phyloP scores from a whole-genome alignment of 2,888 invertebrate genomes.

The Drosophila flavopinicola region DNA sequence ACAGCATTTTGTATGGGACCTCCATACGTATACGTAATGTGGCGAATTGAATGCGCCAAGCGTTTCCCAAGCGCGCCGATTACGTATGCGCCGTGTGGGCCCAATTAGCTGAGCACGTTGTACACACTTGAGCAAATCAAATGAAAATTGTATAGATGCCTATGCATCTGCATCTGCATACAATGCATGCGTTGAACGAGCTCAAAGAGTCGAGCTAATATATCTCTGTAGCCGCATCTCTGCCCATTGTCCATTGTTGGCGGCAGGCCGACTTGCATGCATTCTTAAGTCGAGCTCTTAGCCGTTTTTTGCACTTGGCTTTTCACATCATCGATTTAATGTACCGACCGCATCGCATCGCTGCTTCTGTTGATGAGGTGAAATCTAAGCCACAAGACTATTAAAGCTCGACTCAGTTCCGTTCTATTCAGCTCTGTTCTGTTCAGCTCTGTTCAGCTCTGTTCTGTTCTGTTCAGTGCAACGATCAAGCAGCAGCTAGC shows the following conservation, averaged over 20 bases:
- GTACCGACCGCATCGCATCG: constrained; percentile 73
- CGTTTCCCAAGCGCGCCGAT: constrained; percentile 73
- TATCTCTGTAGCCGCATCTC: constrained; percentile 37
- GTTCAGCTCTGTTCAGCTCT: neutral
- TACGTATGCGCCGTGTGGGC: constrained; percentile 76
- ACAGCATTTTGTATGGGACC: constrained; percentile 7
- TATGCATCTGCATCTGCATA: constrained; percentile 21
- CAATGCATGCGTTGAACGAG: constrained; percentile 20
- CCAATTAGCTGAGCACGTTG: constrained; percentile 60
- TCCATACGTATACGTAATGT: constrained; percentile 64
- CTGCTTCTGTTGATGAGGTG: constrained; percentile 83
- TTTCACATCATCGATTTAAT: constrained; percentile 80
- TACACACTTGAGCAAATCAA: constrained; percentile 13
- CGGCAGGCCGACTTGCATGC: constrained; percentile 27
- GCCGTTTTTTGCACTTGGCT: constrained; percentile 39
- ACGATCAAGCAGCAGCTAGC: constrained; percentile 31
- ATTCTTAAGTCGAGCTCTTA: constrained; percentile 44
- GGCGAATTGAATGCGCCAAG: constrained; percentile 35
- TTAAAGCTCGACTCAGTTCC: constrained; percentile 31
- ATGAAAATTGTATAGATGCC: constrained; percentile 1
- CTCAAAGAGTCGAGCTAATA: constrained; percentile 1
- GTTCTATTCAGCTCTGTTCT: constrained; percentile 32
- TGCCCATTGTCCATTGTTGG: constrained; percentile 54
- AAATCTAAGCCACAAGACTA: constrained; percentile 77
- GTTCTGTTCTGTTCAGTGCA: neutral